A percentile compares a stretch with the other conserved stretches of the same genome.
Evolutionary conservation across 2,888 invertebrate species (phyloP).

Genomic region (Athetis lepigone): DNA sequence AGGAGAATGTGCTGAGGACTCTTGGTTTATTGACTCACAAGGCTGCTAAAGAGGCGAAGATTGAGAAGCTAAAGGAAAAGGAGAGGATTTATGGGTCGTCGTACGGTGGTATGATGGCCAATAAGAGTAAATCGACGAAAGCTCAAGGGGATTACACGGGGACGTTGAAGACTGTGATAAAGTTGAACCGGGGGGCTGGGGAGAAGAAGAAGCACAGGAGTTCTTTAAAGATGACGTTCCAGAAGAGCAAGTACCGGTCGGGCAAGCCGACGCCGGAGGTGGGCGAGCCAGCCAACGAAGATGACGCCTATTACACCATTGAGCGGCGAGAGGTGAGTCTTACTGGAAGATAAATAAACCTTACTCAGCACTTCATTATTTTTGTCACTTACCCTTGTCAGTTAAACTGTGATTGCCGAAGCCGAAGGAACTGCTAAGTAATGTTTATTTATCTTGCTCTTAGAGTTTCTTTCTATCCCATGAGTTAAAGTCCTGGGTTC

Average conservation of each 20-base stretch:
- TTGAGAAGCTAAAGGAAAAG: conserved; percentile 89
- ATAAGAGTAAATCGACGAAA: conserved; percentile 76
- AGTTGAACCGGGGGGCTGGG: conserved; percentile 91
- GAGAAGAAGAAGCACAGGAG: conserved; percentile 92
- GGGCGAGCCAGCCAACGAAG: conserved; percentile 78
- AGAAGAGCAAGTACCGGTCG: conserved; percentile 92
- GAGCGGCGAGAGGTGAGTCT: conserved; percentile 90
- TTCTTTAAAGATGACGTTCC: conserved; percentile 95
- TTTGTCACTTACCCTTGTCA: no score
- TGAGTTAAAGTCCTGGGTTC: not conserved
- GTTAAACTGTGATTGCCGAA: no score
- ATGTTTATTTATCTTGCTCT: conserved; percentile 3
- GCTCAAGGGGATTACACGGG: conserved; percentile 92
- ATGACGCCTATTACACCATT: conserved; percentile 92
- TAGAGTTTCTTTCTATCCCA: no score
- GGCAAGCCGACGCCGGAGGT: conserved; percentile 88
- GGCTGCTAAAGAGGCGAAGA: conserved; percentile 93
- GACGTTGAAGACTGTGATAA: conserved; percentile 95
- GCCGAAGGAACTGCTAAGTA: no score
- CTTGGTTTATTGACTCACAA: conserved; percentile 94
- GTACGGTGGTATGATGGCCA: conserved; percentile 69
- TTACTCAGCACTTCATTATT: no score
- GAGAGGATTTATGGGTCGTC: conserved; percentile 77
- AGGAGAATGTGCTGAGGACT: conserved; percentile 94
- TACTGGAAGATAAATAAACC: no score